phyloP scores from a whole-genome alignment of 2,888 invertebrate species.

The Onthophagus sagittarius region DNA sequence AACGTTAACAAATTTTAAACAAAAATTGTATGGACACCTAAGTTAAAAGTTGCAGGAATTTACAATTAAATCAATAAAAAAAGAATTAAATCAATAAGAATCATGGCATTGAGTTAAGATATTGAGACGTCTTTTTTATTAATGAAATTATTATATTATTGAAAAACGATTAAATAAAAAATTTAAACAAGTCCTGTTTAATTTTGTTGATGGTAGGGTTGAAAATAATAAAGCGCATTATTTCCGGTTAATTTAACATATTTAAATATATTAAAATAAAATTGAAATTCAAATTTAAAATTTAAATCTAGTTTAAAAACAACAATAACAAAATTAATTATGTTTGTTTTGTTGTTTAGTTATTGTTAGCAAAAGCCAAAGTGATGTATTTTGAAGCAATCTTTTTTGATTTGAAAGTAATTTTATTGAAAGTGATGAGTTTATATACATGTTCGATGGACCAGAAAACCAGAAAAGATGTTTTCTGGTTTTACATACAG shows the following conservation, averaged over 20 bases:
- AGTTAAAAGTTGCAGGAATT: slow-evolving; percentile 43
- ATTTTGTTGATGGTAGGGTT: slow-evolving; percentile 51
- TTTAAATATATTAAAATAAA: background rate
- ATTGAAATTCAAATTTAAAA: background rate
- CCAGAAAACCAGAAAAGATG: no score
- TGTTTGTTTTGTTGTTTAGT: no score
- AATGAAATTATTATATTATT: slow-evolving; percentile 51
- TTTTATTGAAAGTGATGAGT: no score
- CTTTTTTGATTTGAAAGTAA: no score
- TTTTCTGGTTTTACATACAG: no score
- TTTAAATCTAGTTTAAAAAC: background rate
- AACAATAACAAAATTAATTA: no score
- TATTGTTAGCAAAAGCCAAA: no score
- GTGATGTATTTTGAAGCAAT: no score
- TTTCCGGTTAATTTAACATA: slow-evolving; percentile 23
- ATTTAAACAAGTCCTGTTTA: slow-evolving; percentile 50
- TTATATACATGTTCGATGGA: no score
- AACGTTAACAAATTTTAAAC: slow-evolving; percentile 39
- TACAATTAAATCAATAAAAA: no score
- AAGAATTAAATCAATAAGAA: slow-evolving; percentile 46
- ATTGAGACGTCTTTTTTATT: slow-evolving; percentile 48
- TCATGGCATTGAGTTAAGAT: slow-evolving; percentile 45
- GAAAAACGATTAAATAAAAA: slow-evolving; percentile 50
- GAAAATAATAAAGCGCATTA: slow-evolving; percentile 51
- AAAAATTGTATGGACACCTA: slow-evolving; percentile 4